Conservation (phyloP, 1,140 invertebrate genomes). For the Sycobia sp. region DNA sequence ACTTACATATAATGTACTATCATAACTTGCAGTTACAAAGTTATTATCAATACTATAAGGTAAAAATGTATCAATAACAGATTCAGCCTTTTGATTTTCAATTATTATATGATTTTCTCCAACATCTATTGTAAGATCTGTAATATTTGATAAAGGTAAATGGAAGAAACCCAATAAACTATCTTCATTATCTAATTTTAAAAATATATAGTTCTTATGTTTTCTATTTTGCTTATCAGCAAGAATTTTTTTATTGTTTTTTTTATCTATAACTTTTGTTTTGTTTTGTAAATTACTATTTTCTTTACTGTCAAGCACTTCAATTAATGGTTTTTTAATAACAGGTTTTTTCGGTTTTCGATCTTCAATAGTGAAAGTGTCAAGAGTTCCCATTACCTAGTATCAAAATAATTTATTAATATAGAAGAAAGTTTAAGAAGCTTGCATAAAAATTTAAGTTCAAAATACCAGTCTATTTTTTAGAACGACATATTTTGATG, state of each 20-base stretch:
- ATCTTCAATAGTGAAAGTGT: slow-evolving; percentile 74
- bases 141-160: slow-evolving; percentile 63
- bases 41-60: slow-evolving; percentile 67
- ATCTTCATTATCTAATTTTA: slow-evolving; percentile 28
- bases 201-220: slow-evolving; percentile 18
- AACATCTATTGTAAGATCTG: slow-evolving; percentile 69
- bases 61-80: slow-evolving; percentile 72
- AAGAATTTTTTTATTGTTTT: neutral
- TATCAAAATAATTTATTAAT: slow-evolving; percentile 19
- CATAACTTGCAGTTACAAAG: slow-evolving; percentile 67
- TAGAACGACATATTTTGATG: slow-evolving; percentile 62
- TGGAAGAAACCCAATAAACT: slow-evolving; percentile 38
- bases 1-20: slow-evolving; percentile 67
- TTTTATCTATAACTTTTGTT: neutral
- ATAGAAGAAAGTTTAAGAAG: neutral
- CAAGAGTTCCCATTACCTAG: slow-evolving; percentile 71
- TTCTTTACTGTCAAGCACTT: slow-evolving; percentile 56
- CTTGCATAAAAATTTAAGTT: neutral
- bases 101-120: slow-evolving; percentile 75
- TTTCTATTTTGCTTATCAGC: slow-evolving; percentile 18
- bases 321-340: slow-evolving; percentile 59
- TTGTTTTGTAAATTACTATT: slow-evolving; percentile 61
- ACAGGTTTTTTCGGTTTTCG: slow-evolving; percentile 62
- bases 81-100: slow-evolving; percentile 64
- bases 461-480: slow-evolving; percentile 65